Percentiles rank a stretch among this genome's conserved stretches.
phyloP scores from a whole-genome alignment of 2,888 invertebrate species.

The Tanypteryx hageni region DNA sequence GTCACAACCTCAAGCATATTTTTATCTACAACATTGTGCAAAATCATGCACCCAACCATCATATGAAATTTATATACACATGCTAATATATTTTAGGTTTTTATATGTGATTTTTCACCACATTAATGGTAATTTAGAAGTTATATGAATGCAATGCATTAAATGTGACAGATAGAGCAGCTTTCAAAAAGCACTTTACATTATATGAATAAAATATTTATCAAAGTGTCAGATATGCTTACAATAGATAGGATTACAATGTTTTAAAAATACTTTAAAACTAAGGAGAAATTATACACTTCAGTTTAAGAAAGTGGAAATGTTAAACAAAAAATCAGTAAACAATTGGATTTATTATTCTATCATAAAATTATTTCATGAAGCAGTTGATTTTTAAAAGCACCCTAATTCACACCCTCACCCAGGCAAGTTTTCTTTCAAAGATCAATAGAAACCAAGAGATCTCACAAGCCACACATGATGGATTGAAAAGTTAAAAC shows the following conservation, averaged over 20 bases:
- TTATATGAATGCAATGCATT: background rate
- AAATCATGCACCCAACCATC: conserved; percentile 24
- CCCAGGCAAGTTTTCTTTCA: conserved; percentile 11
- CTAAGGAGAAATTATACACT: conserved; percentile 14
- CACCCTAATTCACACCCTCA: conserved; percentile 20
- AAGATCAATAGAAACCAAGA: conserved; percentile 32
- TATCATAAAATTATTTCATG: conserved; percentile 13
- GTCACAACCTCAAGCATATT: conserved; percentile 16
- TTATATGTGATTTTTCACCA: background rate
- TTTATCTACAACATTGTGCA: background rate
- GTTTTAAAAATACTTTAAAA: background rate
- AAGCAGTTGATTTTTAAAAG: conserved; percentile 17
- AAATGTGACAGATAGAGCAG: background rate
- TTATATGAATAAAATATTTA: conserved; percentile 19
- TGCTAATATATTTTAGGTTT: background rate
- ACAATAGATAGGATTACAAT: conserved; percentile 21
- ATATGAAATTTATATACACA: background rate
- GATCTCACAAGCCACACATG: conserved; percentile 8
- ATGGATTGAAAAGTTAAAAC: conserved; percentile 22
- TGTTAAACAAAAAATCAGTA: background rate
- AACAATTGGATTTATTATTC: conserved; percentile 29
- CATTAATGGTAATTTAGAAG: background rate
- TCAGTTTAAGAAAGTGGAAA: background rate
- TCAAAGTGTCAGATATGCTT: conserved; percentile 15
- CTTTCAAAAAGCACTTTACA: conserved; percentile 2